A percentile compares a stretch with the other conserved stretches of the same genome.
These are phyloP conservation scores for Spilarctia lutea DNA, from an alignment of 2,888 invertebrate species.

Conservation along the genomic window DNA sequence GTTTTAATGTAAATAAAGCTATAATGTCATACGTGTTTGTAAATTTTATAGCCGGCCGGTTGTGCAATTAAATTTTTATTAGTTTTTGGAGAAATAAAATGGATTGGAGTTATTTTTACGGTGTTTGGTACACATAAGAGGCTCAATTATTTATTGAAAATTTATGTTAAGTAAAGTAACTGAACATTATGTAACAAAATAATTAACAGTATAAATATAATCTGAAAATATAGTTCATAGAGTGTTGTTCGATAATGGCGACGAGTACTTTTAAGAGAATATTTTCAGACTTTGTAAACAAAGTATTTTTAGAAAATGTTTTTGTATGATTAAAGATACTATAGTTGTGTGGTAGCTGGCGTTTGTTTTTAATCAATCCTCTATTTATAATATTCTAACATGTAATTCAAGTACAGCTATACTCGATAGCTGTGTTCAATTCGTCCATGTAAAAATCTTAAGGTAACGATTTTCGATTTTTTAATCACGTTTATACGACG, in stretches of 20 bases:
- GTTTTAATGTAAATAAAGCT: conserved; percentile 61
- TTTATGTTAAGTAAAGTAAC: conserved; percentile 35
- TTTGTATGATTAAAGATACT: conserved; percentile 52
- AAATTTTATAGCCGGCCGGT: conserved; percentile 79
- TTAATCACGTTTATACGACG: too few relatives aligned
- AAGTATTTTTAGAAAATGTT: conserved; percentile 60
- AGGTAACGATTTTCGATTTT: too few relatives aligned
- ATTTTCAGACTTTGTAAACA: conserved; percentile 63
- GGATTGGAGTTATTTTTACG: conserved; percentile 60
- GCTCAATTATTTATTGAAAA: conserved; percentile 70
- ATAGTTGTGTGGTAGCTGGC: conserved; percentile 35
- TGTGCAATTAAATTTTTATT: conserved; percentile 79
- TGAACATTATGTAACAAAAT: conserved; percentile 31
- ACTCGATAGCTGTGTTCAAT: too few relatives aligned
- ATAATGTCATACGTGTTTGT: conserved; percentile 60
- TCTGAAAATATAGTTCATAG: conserved; percentile 27
- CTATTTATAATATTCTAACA: too few relatives aligned
- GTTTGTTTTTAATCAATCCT: conserved; percentile 8
- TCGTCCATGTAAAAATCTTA: too few relatives aligned
- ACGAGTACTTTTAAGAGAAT: conserved; percentile 44
- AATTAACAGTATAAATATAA: conserved; percentile 39
- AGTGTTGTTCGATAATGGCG: conserved; percentile 14
- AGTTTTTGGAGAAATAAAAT: conserved; percentile 57
- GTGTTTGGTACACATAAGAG: conserved; percentile 71
- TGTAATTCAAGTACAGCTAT: too few relatives aligned